Evolutionary conservation across 2,888 invertebrate genomes (phyloP).

Genomic region (Brenthis daphne): DNA sequence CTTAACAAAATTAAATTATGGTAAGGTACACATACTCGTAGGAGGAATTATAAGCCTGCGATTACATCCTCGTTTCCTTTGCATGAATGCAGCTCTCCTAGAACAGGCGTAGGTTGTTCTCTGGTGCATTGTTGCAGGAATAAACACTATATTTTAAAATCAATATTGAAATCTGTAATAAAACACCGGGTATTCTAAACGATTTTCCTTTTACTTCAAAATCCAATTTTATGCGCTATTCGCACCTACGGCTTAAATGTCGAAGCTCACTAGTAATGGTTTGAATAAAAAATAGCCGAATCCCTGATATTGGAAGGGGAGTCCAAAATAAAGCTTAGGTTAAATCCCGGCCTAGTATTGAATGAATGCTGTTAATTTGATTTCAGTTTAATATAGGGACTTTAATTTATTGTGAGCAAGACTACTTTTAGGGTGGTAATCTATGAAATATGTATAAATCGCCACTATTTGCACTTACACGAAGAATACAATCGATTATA

Average conservation of each 20-base stretch:
- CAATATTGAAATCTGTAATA: slow-evolving; percentile 26
- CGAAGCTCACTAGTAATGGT: slow-evolving; percentile 27
- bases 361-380: slow-evolving; percentile 15
- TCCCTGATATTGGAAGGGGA: slow-evolving; percentile 28
- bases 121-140: slow-evolving; percentile 1
- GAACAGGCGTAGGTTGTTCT: slow-evolving; percentile 24
- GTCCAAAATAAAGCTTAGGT: slow-evolving; percentile 25
- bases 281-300: slow-evolving; percentile 29
- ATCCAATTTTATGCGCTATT: slow-evolving; percentile 34
- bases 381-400: slow-evolving; percentile 16
- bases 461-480: no score
- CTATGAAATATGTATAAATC: no score
- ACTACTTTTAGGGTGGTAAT: not conserved
- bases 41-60: not conserved
- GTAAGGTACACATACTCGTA: not conserved
- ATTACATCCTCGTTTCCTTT: slow-evolving; percentile 1
- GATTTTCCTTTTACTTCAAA: slow-evolving; percentile 25
- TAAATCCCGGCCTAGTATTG: slow-evolving; percentile 23
- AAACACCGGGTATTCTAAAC: slow-evolving; percentile 21
- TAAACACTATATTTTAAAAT: slow-evolving; percentile 21
- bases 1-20: not conserved
- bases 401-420: not conserved
- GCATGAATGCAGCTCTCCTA: slow-evolving; percentile 6
- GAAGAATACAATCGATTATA: no score
- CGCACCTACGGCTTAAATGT: slow-evolving; percentile 32